Conservation (phyloP, 2,888 invertebrate genomes). For the Anticlea derivata region DNA sequence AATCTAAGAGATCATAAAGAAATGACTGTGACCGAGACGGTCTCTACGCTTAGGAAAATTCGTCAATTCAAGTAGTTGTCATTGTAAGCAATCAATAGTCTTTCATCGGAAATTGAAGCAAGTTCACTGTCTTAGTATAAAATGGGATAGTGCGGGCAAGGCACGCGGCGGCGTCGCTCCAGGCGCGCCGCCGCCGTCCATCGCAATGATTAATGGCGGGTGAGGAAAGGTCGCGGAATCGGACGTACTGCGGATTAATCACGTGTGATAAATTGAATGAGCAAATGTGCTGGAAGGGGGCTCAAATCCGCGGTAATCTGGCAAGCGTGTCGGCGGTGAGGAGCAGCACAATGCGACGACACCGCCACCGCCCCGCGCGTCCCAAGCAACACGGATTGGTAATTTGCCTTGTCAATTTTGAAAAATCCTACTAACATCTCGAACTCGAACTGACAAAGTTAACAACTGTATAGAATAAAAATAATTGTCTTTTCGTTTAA, state of each 20-base stretch:
- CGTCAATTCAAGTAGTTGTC: background rate
- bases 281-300: constrained; percentile 21
- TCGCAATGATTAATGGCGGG: constrained; percentile 22
- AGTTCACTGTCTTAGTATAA: background rate
- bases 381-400: background rate
- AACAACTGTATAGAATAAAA: too few species aligned
- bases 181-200: constrained; percentile 5
- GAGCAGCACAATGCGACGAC: too few species aligned
- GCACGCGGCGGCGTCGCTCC: background rate
- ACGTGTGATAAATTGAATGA: constrained; percentile 27
- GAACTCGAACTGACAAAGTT: too few species aligned
- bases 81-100: background rate
- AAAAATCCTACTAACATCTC: too few species aligned
- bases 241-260: constrained; percentile 24
- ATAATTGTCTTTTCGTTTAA: too few species aligned
- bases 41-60: background rate
- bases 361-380: too few species aligned
- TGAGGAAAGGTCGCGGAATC: constrained; percentile 22
- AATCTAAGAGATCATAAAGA: too few species aligned
- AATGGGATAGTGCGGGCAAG: background rate
- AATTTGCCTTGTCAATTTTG: too few species aligned
- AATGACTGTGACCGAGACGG: background rate
- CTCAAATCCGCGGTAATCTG: constrained; percentile 20
- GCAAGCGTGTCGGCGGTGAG: too few species aligned
- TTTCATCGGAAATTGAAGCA: background rate